Percentiles rank a stretch among this genome's conserved stretches.
Evolutionary conservation across 2,888 invertebrate genomes (phyloP).

Genomic region (Drosophila algonquin): DNA sequence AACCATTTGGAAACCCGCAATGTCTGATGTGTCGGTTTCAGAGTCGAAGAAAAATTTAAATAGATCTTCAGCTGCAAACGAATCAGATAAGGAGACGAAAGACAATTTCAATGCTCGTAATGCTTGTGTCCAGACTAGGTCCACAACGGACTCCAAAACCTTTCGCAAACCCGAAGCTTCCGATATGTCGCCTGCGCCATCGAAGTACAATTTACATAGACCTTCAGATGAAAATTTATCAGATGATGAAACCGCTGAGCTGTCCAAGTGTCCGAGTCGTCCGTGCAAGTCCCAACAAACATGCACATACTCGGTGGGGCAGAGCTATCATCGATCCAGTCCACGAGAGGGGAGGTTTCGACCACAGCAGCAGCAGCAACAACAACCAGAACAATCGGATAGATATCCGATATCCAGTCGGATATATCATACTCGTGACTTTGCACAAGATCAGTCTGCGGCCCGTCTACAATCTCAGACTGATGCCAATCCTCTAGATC

Average conservation of each 20-base stretch:
- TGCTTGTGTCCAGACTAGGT: conserved; percentile 34
- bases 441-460: background rate
- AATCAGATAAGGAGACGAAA: too few species aligned
- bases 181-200: too few species aligned
- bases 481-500: too few species aligned
- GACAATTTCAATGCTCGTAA: background rate
- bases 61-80: background rate
- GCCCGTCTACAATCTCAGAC: background rate
- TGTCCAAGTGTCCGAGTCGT: background rate
- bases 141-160: background rate
- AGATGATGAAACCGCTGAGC: too few species aligned
- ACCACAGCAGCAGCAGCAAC: too few species aligned
- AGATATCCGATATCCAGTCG: background rate
- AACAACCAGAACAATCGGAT: too few species aligned
- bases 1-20: too few species aligned
- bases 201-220: too few species aligned
- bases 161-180: too few species aligned
- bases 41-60: too few species aligned
- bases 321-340: background rate
- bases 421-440: too few species aligned
- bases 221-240: background rate
- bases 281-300: background rate
- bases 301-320: background rate
- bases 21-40: too few species aligned
- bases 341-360: background rate